Conservation (phyloP, 92 coral and sea anemone species). For the Pocillopora grandis region DNA sequence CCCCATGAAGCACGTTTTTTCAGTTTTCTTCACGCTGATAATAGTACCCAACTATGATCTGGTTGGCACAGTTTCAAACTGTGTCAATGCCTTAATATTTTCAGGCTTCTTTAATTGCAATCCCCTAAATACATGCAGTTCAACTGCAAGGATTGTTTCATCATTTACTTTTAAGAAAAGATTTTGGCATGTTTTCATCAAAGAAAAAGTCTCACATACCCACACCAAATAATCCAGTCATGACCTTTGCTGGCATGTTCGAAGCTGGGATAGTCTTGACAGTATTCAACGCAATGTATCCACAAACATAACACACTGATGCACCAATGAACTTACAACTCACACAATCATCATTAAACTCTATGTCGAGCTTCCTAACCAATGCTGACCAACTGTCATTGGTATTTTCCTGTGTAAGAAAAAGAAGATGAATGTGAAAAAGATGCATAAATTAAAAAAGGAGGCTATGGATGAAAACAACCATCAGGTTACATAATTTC, state of each 20-base stretch:
- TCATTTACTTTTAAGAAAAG: background rate
- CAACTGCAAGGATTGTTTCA: background rate
- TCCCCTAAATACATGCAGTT: too few relatives aligned
- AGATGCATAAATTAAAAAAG: too few relatives aligned
- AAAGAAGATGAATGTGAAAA: too few relatives aligned
- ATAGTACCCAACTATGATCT: too few relatives aligned
- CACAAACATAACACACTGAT: slow-evolving; percentile 75
- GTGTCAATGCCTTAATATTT: too few relatives aligned
- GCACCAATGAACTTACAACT: slow-evolving; percentile 79
- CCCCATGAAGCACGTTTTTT: too few relatives aligned
- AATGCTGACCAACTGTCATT: background rate
- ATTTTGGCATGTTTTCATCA: background rate
- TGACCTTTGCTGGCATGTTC: slow-evolving; percentile 62
- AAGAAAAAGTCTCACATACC: slow-evolving; percentile 42
- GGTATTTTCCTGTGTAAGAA: too few relatives aligned
- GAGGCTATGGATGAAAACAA: too few relatives aligned
- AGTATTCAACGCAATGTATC: slow-evolving; percentile 57
- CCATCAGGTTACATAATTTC: too few relatives aligned
- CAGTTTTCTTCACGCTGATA: too few relatives aligned
- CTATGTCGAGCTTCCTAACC: slow-evolving; percentile 65
- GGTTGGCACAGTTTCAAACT: too few relatives aligned
- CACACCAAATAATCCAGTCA: slow-evolving; percentile 75
- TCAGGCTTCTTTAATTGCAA: too few relatives aligned
- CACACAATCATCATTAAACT: slow-evolving; percentile 76
- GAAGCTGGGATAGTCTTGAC: slow-evolving; percentile 63